Conservation (phyloP, 2,113 vertebrate genomes). For the Tachysurus vachellii region DNA sequence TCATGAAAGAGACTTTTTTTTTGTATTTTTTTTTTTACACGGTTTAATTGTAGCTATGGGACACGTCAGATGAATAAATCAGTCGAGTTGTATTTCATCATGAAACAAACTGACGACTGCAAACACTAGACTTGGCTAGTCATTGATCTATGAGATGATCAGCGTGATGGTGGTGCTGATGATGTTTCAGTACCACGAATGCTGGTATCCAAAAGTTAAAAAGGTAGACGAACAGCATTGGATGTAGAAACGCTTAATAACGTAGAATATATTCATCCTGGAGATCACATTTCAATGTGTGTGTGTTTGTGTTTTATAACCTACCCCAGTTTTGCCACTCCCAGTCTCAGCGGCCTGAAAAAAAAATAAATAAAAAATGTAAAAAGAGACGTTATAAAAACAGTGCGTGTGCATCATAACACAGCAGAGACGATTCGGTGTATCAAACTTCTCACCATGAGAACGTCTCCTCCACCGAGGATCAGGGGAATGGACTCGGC, state of each 20-base stretch:
- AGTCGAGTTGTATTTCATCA: neutral
- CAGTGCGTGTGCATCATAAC: neutral
- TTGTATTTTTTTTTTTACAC: no score
- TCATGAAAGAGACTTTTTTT: neutral
- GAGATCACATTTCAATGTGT: neutral
- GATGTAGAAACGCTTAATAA: no score
- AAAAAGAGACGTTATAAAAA: neutral
- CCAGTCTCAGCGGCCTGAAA: constrained; percentile 94
- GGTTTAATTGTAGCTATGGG: no score
- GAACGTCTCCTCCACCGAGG: constrained; percentile 94
- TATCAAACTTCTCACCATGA: constrained; percentile 80
- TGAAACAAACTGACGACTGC: neutral
- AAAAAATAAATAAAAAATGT: constrained; percentile 19
- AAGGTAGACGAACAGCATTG: no score
- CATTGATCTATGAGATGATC: no score
- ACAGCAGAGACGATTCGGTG: neutral
- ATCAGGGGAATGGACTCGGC: constrained; percentile 95
- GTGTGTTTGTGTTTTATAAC: constrained; percentile 60
- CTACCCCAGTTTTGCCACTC: constrained; percentile 97
- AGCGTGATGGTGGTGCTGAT: no score
- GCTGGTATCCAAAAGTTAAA: no score
- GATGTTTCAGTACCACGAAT: no score
- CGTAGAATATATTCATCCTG: no score
- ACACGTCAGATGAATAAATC: neutral
- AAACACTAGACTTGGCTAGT: neutral